These are phyloP conservation scores for Diadophis punctatus DNA, from an alignment of 2,113 vertebrate species.

Conservation along the genomic window DNA sequence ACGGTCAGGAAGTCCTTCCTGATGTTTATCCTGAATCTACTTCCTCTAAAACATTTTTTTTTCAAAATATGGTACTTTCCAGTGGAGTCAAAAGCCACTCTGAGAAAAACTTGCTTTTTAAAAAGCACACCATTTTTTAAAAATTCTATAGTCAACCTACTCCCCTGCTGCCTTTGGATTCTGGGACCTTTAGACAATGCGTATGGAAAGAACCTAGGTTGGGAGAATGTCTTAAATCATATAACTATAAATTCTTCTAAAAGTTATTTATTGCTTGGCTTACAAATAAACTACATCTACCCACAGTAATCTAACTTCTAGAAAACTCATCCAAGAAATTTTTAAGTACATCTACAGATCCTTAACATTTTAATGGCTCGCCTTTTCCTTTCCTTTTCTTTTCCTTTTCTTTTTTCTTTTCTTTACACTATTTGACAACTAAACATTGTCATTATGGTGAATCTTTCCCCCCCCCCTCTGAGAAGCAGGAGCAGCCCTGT, in stretches of 20 bases:
- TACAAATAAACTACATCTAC: neutral
- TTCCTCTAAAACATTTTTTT: neutral
- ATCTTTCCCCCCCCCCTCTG: neutral
- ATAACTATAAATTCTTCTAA: neutral
- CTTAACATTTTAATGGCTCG: neutral
- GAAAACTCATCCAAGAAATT: neutral
- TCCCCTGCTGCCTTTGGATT: neutral
- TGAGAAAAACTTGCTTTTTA: neutral
- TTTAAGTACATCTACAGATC: neutral
- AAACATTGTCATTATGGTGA: conserved; percentile 15
- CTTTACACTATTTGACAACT: neutral
- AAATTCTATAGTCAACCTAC: neutral
- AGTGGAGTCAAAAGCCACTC: neutral
- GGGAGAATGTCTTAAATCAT: neutral
- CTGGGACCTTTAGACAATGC: neutral
- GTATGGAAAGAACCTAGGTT: neutral
- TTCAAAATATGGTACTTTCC: neutral
- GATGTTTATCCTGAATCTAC: neutral
- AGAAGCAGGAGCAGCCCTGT: conserved; percentile 11
- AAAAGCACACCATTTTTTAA: neutral
- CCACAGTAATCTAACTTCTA: neutral
- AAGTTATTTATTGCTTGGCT: neutral
- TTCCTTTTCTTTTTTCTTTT: neutral
- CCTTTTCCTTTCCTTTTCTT: neutral
- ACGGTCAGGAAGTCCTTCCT: neutral